Evolutionary conservation across 1,140 invertebrate genomes (phyloP).

Genomic region (Drosophila ercepeae): DNA sequence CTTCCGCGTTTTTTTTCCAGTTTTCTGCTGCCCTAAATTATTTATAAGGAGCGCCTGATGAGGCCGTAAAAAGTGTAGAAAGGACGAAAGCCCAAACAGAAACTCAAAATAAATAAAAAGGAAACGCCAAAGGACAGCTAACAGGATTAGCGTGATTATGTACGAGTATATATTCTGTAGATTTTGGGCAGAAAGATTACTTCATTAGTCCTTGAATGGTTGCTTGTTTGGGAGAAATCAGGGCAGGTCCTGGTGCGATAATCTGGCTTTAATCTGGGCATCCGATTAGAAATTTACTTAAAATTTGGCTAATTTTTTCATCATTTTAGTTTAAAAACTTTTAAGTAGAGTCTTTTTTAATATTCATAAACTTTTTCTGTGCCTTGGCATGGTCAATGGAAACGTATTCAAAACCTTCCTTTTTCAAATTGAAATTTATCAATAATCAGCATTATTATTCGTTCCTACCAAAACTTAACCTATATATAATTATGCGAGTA

Average conservation of each 20-base stretch:
- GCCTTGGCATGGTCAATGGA: constrained; percentile 3
- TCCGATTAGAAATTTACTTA: constrained; percentile 6
- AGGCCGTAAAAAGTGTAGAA: constrained; percentile 7
- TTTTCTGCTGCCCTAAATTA: constrained; percentile 42
- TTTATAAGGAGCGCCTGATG: constrained; percentile 32
- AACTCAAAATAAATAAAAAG: constrained; percentile 16
- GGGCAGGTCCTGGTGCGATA: neutral
- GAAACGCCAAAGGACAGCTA: constrained; percentile 21
- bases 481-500: neutral
- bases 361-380: too few species aligned
- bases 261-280: too few species aligned
- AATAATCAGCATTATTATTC: neutral
- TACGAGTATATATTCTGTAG: constrained; percentile 22
- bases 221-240: neutral
- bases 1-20: neutral
- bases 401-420: neutral
- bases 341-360: too few species aligned
- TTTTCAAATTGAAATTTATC: neutral
- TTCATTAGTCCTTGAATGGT: constrained; percentile 31
- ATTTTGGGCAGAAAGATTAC: constrained; percentile 23
- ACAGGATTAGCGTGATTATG: constrained; percentile 41
- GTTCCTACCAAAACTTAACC: too few species aligned
- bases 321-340: constrained; percentile 6
- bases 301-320: neutral
- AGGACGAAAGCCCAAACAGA: neutral